These are phyloP conservation scores for Willisornis vidua DNA, from an alignment of 2,113 vertebrate species.

Conservation along the genomic window DNA sequence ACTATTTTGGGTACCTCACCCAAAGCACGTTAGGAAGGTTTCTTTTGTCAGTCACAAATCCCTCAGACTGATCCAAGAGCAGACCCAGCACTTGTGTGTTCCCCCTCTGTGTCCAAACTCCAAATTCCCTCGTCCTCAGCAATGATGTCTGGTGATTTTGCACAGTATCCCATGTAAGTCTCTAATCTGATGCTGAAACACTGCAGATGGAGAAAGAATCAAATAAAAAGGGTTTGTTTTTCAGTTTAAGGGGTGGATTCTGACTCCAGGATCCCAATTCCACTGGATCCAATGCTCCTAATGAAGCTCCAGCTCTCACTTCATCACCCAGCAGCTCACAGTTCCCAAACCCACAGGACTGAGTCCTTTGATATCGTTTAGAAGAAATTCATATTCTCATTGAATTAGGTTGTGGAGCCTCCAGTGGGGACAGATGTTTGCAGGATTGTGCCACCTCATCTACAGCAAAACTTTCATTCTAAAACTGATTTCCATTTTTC, in stretches of 20 bases:
- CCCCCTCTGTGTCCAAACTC: not conserved
- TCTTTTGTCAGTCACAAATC: not conserved
- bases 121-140: not conserved
- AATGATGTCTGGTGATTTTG: not conserved
- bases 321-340: not conserved
- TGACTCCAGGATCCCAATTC: not conserved
- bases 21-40: not conserved
- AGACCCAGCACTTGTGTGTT: not conserved
- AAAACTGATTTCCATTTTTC: not conserved
- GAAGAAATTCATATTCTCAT: not conserved
- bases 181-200: not conserved
- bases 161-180: not conserved
- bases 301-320: not conserved
- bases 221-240: not conserved
- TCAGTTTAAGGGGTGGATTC: not conserved
- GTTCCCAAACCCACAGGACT: not conserved
- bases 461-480: not conserved
- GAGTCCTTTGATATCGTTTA: not conserved
- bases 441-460: not conserved
- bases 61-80: not conserved
- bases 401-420: not conserved
- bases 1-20: not conserved
- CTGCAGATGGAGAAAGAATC: not conserved
- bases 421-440: not conserved
- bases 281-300: not conserved